phyloP scores from a whole-genome alignment of 1,140 invertebrate genomes.

The Cydia amplana region DNA sequence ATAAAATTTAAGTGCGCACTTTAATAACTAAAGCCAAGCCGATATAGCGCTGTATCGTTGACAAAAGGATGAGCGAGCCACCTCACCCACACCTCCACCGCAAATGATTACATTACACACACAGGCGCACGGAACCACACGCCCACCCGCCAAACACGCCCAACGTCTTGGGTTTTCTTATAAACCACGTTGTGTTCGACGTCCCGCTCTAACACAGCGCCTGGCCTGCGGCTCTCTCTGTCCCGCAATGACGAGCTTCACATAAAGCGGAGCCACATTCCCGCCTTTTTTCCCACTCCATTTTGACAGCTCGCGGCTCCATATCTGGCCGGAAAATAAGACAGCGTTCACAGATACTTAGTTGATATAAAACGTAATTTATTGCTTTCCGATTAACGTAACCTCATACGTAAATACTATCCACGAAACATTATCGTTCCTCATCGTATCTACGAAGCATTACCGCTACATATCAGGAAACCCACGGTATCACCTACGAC shows the following conservation, averaged over 20 bases:
- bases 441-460: too few species aligned
- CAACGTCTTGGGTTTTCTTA: conserved; percentile 80
- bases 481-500: too few species aligned
- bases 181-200: conserved; percentile 75
- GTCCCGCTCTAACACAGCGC: conserved; percentile 54
- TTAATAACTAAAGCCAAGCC: conserved; percentile 75
- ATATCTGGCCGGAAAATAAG: conserved; percentile 77
- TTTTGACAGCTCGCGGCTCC: conserved; percentile 79
- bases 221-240: conserved; percentile 51
- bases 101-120: conserved; percentile 46
- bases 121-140: conserved; percentile 61
- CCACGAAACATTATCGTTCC: neutral
- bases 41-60: conserved; percentile 73
- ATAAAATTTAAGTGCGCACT: conserved; percentile 73
- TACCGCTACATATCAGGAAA: too few species aligned
- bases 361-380: neutral
- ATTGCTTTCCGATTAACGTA: neutral
- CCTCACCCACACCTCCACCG: conserved; percentile 52
- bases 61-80: conserved; percentile 69
- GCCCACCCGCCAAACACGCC: conserved; percentile 78
- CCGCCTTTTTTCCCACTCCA: conserved; percentile 79
- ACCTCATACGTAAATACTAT: too few species aligned
- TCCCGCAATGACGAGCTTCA: conserved; percentile 75
- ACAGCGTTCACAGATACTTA: conserved; percentile 65
- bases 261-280: conserved; percentile 78